Evolutionary conservation across 2,797 vertebrate genomes (phyloP).

Genomic region (Paratrypauchen microcephalus): DNA sequence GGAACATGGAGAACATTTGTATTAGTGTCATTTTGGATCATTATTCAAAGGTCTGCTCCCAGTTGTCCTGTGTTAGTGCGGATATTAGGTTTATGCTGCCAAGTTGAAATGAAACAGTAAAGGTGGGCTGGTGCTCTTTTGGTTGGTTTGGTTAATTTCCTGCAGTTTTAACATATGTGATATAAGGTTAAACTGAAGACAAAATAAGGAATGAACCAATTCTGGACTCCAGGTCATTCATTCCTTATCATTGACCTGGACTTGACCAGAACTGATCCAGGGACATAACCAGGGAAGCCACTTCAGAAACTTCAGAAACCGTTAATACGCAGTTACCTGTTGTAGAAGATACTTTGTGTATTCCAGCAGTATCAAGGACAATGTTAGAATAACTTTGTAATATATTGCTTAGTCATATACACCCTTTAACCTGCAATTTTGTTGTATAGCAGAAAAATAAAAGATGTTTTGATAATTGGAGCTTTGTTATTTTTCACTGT

Average conservation of each 20-base stretch:
- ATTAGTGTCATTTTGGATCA: constrained; percentile 46
- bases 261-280: not conserved
- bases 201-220: constrained; percentile 22
- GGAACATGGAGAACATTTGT: constrained; percentile 32
- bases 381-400: too few species aligned
- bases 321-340: too few species aligned
- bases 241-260: too few species aligned
- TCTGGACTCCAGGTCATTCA: not conserved
- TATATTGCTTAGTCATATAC: too few species aligned
- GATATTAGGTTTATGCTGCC: not conserved
- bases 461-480: too few species aligned
- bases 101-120: not conserved
- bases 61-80: constrained; percentile 35
- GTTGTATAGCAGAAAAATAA: too few species aligned
- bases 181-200: not conserved
- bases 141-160: not conserved
- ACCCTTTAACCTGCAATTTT: too few species aligned
- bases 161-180: not conserved
- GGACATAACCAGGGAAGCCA: too few species aligned
- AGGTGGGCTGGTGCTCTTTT: not conserved
- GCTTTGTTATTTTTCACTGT: constrained; percentile 33
- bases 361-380: too few species aligned
- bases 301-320: too few species aligned
- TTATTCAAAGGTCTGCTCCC: constrained; percentile 35
- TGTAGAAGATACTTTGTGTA: too few species aligned